A percentile compares a stretch with the other conserved stretches of the same genome.
Evolutionary conservation across 2,888 invertebrate genomes (phyloP).

Genomic region (Lasioglossum vierecki): DNA sequence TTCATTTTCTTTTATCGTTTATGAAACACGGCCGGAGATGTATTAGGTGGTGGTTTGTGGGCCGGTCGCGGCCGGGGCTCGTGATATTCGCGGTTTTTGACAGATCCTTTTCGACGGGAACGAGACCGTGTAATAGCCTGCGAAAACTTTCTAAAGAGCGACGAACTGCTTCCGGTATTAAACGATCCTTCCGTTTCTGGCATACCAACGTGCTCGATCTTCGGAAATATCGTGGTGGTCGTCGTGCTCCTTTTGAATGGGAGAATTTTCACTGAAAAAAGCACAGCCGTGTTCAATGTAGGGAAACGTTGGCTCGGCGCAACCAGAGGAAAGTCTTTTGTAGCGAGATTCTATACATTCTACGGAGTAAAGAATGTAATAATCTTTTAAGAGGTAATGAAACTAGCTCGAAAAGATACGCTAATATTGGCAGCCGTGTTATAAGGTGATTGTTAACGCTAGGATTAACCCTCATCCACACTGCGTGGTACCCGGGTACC

Average conservation of each 20-base stretch:
- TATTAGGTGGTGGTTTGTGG: conserved; percentile 6
- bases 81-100: conserved; percentile 19
- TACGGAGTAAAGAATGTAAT: background rate
- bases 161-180: background rate
- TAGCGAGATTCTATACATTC: background rate
- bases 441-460: too few relatives aligned
- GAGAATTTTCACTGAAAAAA: background rate
- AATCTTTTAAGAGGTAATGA: background rate
- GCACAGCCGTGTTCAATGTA: background rate
- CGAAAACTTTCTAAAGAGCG: background rate
- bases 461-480: too few relatives aligned
- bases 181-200: conserved; percentile 2
- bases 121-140: background rate
- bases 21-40: conserved; percentile 34
- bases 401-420: background rate
- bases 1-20: conserved; percentile 51
- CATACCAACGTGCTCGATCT: background rate
- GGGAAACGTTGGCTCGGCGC: background rate
- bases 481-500: too few relatives aligned
- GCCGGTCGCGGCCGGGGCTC: background rate
- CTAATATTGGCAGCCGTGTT: background rate
- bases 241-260: background rate
- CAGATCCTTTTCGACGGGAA: conserved; percentile 15
- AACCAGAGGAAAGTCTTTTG: background rate
- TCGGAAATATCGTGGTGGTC: background rate